These are phyloP conservation scores for Thera britannica DNA, from an alignment of 2,888 invertebrate genomes.

Conservation along the genomic window DNA sequence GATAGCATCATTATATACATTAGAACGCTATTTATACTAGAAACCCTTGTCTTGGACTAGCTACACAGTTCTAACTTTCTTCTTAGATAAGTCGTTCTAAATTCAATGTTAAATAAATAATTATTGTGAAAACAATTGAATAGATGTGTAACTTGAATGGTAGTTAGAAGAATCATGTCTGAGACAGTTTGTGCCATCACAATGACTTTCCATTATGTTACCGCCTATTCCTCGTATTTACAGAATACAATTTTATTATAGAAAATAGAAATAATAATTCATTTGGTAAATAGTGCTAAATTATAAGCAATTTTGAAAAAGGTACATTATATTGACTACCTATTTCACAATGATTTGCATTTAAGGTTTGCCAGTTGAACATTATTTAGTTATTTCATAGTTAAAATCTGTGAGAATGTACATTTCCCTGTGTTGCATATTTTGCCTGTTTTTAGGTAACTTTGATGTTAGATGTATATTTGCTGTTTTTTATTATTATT, in stretches of 20 bases:
- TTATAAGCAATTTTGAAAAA: slow-evolving; percentile 2
- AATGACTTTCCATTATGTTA: slow-evolving; percentile 34
- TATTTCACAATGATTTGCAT: slow-evolving; percentile 21
- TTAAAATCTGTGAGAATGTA: slow-evolving; percentile 11
- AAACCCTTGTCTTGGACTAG: slow-evolving; percentile 19
- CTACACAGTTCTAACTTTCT: slow-evolving; percentile 12
- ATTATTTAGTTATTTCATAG: background rate
- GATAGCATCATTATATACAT: slow-evolving; percentile 16
- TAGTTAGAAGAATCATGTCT: slow-evolving; percentile 3
- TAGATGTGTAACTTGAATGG: background rate
- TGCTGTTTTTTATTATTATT: slow-evolving; percentile 19
- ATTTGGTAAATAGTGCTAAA: slow-evolving; percentile 3
- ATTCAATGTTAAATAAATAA: background rate
- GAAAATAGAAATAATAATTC: background rate
- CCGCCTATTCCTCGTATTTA: slow-evolving; percentile 38
- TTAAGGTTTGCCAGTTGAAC: slow-evolving; percentile 22
- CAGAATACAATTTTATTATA: slow-evolving; percentile 13
- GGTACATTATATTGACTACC: background rate
- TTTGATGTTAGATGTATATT: slow-evolving; percentile 27
- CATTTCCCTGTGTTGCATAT: slow-evolving; percentile 5
- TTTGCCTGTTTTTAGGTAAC: slow-evolving; percentile 16
- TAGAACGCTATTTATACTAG: background rate
- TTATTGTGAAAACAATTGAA: background rate
- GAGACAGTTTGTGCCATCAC: slow-evolving; percentile 29
- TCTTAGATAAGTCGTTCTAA: slow-evolving; percentile 1